phyloP scores from a whole-genome alignment of 2,797 vertebrate species.

The Serranus cabrilla region DNA sequence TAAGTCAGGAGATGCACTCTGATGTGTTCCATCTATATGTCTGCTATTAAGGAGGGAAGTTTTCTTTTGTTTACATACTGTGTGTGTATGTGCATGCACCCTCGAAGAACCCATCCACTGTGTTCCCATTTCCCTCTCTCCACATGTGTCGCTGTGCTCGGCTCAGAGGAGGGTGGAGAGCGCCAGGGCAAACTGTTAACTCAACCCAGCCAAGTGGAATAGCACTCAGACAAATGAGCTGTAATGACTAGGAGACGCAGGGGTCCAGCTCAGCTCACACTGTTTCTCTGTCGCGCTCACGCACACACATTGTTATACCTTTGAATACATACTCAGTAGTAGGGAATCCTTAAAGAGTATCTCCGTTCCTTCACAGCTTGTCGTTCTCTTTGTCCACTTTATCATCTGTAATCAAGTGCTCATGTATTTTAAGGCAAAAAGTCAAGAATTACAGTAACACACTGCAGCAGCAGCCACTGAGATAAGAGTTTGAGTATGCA shows the following conservation, averaged over 20 bases:
- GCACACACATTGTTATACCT: conserved; percentile 42
- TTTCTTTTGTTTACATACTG: conserved; percentile 2
- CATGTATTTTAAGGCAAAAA: conserved; percentile 16
- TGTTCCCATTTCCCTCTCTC: conserved; percentile 51
- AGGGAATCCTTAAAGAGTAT: conserved; percentile 45
- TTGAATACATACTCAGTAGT: conserved; percentile 45
- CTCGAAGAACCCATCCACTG: conserved; percentile 25
- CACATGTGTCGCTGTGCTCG: conserved; percentile 61
- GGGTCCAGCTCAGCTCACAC: conserved; percentile 67
- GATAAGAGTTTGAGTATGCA: conserved; percentile 12
- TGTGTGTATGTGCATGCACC: not conserved
- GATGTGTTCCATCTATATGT: not conserved
- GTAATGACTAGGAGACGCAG: conserved; percentile 77
- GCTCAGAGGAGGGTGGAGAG: conserved; percentile 65
- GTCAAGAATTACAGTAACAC: not conserved
- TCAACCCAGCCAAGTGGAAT: conserved; percentile 82
- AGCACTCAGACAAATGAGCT: conserved; percentile 83
- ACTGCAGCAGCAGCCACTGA: not conserved
- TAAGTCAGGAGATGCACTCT: conserved; percentile 5
- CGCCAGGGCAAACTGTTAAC: conserved; percentile 78
- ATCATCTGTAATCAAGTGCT: conserved; percentile 47
- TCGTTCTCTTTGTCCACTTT: conserved; percentile 46
- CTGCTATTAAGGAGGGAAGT: conserved; percentile 12
- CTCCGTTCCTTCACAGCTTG: conserved; percentile 2
- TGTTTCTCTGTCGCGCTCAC: conserved; percentile 53